Evolutionary conservation across 1,140 invertebrate species (phyloP), one percentile per base, ranked within the genome.

Genomic region (Drosophila eugracilis): DNA sequence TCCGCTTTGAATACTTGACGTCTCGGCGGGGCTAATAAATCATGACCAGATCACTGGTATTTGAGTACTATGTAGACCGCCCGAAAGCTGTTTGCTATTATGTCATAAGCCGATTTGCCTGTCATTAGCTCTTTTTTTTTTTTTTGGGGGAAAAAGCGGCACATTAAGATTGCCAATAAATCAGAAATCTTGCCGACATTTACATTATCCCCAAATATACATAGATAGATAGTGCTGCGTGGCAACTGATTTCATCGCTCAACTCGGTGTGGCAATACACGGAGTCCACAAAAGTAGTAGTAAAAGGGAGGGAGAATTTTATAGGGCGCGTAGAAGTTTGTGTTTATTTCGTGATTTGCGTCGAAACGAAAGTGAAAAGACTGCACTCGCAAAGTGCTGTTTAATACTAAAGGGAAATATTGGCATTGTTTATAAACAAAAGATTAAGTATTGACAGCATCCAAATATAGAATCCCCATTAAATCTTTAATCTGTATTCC

Each of bases 71-170:
- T 62, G 30, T 41, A 45, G 60, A 65, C 54, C 60, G 37, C 62
- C 58, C 22, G 47, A 67, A 50, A 47, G 49, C 45, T 28, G 62
- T 74, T 71, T 47, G 45, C 41, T 42, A 86, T 85, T 85, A 86
- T 85, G 73, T 85, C 80, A 85, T 85, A 85, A 85, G 80, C 80
- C 81, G 80, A 85, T 85, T 85, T 76, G 67, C 17, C 32, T 69
- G 77, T 86, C 83, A 86, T 86, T 80, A 86, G 80, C 15, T 44
- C 5, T 28, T 41, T 17, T 60, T 52, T 65, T 15, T 19, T 55
- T 39, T 65, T 28, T 21, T 62, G 36, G 17, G 21, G 54, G 41
- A 75, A 63, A 62, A 22, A n/a, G 17, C 44, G 41, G 32, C 39
- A 50, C 67, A 75, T 71, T 72, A 70, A 69, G 75, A 86, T 73